Conservation (phyloP, 2,797 vertebrate genomes). For the Gallinago stenura region DNA sequence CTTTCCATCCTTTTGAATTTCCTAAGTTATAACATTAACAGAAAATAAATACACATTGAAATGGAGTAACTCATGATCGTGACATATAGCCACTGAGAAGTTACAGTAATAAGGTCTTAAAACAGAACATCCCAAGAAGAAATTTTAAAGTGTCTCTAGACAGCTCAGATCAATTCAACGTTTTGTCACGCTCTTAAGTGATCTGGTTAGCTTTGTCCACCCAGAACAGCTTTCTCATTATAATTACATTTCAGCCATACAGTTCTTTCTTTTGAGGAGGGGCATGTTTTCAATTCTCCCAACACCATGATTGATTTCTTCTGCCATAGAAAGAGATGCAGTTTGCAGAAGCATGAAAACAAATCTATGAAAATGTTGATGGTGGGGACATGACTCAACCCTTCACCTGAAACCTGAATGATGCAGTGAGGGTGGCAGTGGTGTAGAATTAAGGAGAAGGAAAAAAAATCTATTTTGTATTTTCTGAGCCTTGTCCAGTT, state of each 20-base stretch:
- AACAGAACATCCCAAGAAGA: slow-evolving; percentile 14
- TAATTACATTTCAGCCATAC: not conserved
- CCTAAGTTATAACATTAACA: slow-evolving; percentile 78
- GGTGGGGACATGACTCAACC: not conserved
- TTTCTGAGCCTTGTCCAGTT: not conserved
- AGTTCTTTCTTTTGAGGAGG: not conserved
- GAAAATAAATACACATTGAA: slow-evolving; percentile 72
- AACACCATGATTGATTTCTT: slow-evolving; percentile 6
- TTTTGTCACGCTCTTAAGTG: slow-evolving; percentile 14
- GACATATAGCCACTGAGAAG: not conserved
- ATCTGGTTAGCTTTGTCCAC: slow-evolving; percentile 5
- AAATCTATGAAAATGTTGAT: not conserved
- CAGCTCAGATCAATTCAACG: not conserved
- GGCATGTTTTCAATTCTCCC: not conserved
- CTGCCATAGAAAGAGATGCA: accelerated
- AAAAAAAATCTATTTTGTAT: not conserved
- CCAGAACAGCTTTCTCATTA: not conserved
- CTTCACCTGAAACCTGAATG: not conserved
- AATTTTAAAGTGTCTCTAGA: slow-evolving; percentile 21
- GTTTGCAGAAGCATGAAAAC: slow-evolving; percentile 11
- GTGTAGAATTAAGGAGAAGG: not conserved
- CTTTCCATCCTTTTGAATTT: slow-evolving; percentile 72
- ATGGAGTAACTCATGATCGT: slow-evolving; percentile 26
- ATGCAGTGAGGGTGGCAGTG: not conserved
- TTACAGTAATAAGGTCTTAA: slow-evolving; percentile 25